phyloP scores from a whole-genome alignment of 2,113 vertebrate species.

The Psittacara wagleri region DNA sequence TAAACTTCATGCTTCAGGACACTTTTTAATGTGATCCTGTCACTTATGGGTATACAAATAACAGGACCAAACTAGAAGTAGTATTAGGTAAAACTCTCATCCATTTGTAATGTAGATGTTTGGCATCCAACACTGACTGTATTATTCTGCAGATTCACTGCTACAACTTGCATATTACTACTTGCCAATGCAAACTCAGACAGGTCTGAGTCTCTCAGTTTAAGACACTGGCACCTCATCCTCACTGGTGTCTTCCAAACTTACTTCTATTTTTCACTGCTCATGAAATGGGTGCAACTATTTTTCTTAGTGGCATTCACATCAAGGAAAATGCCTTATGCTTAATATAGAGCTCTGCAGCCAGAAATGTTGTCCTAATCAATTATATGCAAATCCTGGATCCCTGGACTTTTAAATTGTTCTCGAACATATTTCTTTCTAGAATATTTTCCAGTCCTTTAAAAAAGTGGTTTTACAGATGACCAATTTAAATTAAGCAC shows the following conservation, averaged over 20 bases:
- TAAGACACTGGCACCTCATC: not conserved
- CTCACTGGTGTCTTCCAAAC: not conserved
- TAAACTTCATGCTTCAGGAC: not conserved
- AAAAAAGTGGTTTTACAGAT: not conserved
- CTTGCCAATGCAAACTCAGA: not conserved
- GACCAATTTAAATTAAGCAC: not conserved
- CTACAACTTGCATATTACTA: not conserved
- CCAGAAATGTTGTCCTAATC: not conserved
- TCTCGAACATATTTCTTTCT: not conserved
- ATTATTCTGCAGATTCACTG: not conserved
- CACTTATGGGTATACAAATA: not conserved
- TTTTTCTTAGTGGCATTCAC: not conserved
- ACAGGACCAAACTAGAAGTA: not conserved
- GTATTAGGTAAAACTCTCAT: not conserved
- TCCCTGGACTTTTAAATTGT: not conserved
- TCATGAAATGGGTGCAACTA: not conserved
- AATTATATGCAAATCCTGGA: not conserved
- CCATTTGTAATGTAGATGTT: rapidly evolving
- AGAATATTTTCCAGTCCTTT: not conserved
- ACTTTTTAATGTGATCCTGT: not conserved
- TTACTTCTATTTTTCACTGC: not conserved
- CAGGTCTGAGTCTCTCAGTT: not conserved
- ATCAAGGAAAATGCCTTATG: not conserved
- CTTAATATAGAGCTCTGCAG: not conserved
- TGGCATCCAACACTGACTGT: not conserved